These are phyloP conservation scores for Forbesichthys papilliferus DNA, from an alignment of 2,113 vertebrate genomes.

Conservation along the genomic window DNA sequence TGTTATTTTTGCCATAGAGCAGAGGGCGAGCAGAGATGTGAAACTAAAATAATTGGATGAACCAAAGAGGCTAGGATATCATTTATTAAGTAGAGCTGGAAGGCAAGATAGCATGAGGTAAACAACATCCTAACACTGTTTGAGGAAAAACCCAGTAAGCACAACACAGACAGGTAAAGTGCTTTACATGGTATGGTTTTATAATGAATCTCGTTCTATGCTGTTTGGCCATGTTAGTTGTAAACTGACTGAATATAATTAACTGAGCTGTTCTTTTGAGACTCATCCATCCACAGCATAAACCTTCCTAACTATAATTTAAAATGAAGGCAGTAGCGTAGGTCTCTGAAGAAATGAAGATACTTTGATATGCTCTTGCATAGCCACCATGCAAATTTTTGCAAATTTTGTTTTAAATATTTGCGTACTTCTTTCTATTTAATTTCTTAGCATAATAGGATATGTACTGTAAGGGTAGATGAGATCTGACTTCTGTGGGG, in stretches of 20 bases:
- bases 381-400: neutral
- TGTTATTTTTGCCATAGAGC: constrained; percentile 31
- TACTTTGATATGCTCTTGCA: too few relatives aligned
- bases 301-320: too few relatives aligned
- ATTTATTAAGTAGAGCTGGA: constrained; percentile 35
- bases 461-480: too few relatives aligned
- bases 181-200: constrained; percentile 7
- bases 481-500: too few relatives aligned
- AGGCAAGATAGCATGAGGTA: constrained; percentile 53
- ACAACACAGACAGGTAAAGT: constrained; percentile 16
- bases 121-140: constrained; percentile 56
- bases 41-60: constrained; percentile 36
- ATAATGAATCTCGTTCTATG: neutral
- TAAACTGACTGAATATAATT: constrained; percentile 3
- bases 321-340: too few relatives aligned
- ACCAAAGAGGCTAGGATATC: neutral
- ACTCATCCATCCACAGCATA: too few relatives aligned
- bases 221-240: neutral
- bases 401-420: constrained; percentile 3
- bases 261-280: neutral
- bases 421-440: too few relatives aligned
- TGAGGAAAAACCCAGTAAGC: constrained; percentile 51
- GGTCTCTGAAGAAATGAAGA: too few relatives aligned
- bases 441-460: too few relatives aligned
- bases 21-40: neutral